phyloP scores from a whole-genome alignment of 2,888 invertebrate genomes.

The Calephelis perditalis region DNA sequence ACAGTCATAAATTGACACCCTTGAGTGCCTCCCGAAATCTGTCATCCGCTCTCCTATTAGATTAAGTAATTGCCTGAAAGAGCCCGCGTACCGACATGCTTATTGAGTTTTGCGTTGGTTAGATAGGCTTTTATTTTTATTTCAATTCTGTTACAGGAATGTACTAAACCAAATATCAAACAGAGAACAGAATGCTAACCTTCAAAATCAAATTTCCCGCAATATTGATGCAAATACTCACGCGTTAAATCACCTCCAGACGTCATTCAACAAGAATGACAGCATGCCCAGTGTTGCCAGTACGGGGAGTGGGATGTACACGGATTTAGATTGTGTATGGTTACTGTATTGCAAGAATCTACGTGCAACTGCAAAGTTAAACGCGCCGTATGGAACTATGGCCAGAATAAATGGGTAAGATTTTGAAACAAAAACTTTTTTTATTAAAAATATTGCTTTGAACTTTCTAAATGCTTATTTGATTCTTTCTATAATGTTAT shows the following conservation, averaged over 20 bases:
- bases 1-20: too few relatives aligned
- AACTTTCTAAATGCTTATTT: too few relatives aligned
- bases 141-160: conserved; percentile 41
- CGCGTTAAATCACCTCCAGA: conserved; percentile 56
- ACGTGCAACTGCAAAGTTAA: conserved; percentile 68
- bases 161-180: conserved; percentile 51
- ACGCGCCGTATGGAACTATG: conserved; percentile 75
- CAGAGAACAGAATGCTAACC: conserved; percentile 42
- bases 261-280: conserved; percentile 42
- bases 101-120: too few relatives aligned
- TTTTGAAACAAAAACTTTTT: not conserved
- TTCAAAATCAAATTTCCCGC: conserved; percentile 52
- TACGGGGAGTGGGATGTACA: conserved; percentile 39
- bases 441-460: too few relatives aligned
- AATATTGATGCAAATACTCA: conserved; percentile 57
- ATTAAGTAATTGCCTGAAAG: too few relatives aligned
- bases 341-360: conserved; percentile 77
- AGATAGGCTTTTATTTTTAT: too few relatives aligned
- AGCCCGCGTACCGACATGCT: not conserved
- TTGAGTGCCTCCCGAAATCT: too few relatives aligned
- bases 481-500: too few relatives aligned
- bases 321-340: conserved; percentile 79
- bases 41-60: too few relatives aligned
- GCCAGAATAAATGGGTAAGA: conserved; percentile 79
- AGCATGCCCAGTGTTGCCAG: conserved; percentile 38